Evolutionary conservation across 1,140 invertebrate species (phyloP).

Genomic region (Saccostrea echinata): DNA sequence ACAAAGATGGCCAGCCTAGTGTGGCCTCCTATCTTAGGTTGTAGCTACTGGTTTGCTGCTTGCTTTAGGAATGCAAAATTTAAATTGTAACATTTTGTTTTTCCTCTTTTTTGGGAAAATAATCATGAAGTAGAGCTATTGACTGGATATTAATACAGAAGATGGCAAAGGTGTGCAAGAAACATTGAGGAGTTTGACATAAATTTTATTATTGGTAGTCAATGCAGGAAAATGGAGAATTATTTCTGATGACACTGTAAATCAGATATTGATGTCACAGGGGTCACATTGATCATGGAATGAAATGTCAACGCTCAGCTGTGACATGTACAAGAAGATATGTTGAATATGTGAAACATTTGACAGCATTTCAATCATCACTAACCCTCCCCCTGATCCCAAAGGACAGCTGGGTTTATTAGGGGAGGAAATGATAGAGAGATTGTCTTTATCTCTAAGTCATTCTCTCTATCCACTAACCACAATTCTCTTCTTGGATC

Average conservation of each 20-base stretch:
- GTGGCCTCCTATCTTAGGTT: background rate
- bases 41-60: background rate
- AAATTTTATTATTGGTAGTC: background rate
- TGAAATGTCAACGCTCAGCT: background rate
- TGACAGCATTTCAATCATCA: background rate
- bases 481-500: background rate
- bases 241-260: background rate
- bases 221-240: background rate
- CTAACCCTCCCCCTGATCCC: background rate
- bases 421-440: background rate
- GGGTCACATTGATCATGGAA: conserved; percentile 11
- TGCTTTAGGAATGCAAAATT: background rate
- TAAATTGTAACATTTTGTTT: background rate
- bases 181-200: background rate
- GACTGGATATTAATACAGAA: background rate
- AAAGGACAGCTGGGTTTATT: background rate
- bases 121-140: background rate
- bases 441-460: background rate
- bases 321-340: background rate
- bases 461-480: conserved; percentile 25
- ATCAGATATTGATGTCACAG: conserved; percentile 7
- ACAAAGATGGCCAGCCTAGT: background rate
- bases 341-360: conserved; percentile 20
- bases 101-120: background rate
- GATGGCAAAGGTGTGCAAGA: background rate